Evolutionary conservation across 2,113 vertebrate genomes (phyloP), one percentile per base, ranked within the genome.

Genomic region (Coracopsis vasa): DNA sequence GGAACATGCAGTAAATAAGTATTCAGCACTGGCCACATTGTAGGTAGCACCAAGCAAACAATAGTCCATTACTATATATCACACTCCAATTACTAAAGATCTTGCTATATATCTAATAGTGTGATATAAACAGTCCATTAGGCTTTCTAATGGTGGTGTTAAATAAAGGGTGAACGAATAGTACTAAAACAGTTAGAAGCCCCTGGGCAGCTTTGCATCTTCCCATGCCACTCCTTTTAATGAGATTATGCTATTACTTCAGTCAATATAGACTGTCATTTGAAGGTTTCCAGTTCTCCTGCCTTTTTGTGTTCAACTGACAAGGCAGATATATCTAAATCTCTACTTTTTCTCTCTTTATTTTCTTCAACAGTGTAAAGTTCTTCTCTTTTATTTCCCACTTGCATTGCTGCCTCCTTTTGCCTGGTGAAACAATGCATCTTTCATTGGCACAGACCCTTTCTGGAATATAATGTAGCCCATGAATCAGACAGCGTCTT

Each of bases 61-160:
- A 73, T 82, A 90, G 33, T 31, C 12, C 66, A 66, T 94, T 69
- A 58, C 70, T 85, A 89, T 92, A 89, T 24, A 94, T 96, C 92
- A 96, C 86, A 85, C 66, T 82, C 83, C 83, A 91, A 94, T 94
- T 93, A 91, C 91, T 82, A 58, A 70, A 91, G 73, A 91, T 79
- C 73, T 72, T 91, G 70, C 94, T 80, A 66, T 66, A 80, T 96
- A 86, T 82, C 95, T 94, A 65, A 75, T 89, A 72, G 53, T 42
- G 73, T 92, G 86, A 87, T 95, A 95, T 87, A 96, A 93, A 96
- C 83, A 94, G 66, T 66, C 86, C 94, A 95, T 97, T 96, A 97
- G 53, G 70, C 53, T 95, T 94, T 84, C 66, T 96, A 95, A 97
- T 86, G 86, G 65, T 42, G 62, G 24, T 87, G 86, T 95, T 96